Conservation (phyloP, 2,113 vertebrate genomes). For the Zosterops borbonicus region DNA sequence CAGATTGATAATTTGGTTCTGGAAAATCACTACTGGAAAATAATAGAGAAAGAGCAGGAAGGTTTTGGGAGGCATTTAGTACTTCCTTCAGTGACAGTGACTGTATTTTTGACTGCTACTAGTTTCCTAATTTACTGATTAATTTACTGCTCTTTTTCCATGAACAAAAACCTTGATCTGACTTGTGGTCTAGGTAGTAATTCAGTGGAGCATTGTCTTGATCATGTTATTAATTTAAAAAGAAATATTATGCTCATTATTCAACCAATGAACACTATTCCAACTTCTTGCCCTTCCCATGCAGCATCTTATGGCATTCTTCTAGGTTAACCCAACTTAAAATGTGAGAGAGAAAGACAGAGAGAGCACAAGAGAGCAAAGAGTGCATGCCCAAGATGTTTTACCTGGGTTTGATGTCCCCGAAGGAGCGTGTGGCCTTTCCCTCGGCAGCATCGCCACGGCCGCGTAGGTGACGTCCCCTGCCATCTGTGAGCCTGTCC, state of each 20-base stretch:
- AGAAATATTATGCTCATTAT: background rate
- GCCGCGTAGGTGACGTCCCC: background rate
- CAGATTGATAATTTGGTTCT: background rate
- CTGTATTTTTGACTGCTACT: background rate
- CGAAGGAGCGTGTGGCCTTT: background rate
- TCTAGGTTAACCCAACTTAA: background rate
- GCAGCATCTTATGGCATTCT: background rate
- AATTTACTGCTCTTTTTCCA: background rate
- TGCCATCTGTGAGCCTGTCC: constrained; percentile 17
- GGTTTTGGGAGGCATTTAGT: background rate
- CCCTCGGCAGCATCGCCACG: background rate
- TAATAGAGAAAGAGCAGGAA: background rate
- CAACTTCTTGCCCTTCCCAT: background rate
- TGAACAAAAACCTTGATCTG: background rate
- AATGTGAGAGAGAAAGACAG: background rate
- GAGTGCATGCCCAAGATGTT: background rate
- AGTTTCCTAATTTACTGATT: background rate
- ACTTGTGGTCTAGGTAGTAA: background rate
- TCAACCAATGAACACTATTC: background rate
- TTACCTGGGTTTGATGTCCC: constrained; percentile 31
- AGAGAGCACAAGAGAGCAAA: background rate
- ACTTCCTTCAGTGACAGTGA: background rate
- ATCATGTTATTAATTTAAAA: background rate
- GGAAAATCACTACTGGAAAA: background rate
- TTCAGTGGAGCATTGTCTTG: background rate